Evolutionary conservation across 2,113 vertebrate genomes (phyloP), one percentile per base, ranked within the genome.

Genomic region (Microcebus jonahi): DNA sequence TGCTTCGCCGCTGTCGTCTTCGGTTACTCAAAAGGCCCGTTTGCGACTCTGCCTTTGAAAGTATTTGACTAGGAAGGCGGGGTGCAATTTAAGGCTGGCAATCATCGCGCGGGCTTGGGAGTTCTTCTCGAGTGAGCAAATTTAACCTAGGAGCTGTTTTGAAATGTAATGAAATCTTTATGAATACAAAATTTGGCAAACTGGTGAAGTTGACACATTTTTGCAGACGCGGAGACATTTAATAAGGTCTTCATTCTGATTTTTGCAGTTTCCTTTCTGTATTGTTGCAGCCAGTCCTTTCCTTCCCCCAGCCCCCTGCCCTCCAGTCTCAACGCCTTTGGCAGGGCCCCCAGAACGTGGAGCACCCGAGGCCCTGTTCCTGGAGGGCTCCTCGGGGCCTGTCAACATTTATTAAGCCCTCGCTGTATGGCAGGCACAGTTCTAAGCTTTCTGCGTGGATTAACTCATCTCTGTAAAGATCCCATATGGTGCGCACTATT

Each of bases 101-200:
- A 80, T 94, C 63, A 73, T 18, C 0, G 2, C 4, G 34, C 50
- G 50, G 88, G 70, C 70, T 65, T 70, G 91, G 94, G 94, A 91
- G 95, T 88, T 91, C 91, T 83, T 84, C 70, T 39, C 18, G 55
- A 91, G 77, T 25, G 70, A 91, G 91, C 88, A 88, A 67, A 88
- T 53, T 59, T 50, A 88, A 93, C 94, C 94, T 53, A 71, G 82
- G 83, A 84, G 34, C 71, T 88, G 91, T 91, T 94, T 65, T 91
- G 94, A 97, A 84, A 91, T 59, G 48, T 67, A 88, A 91, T 67
- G 88, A 96, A 85, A 94, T 84, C 63, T 65, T 83, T 80, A 73
- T 75, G 94, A 94, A 91, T 73, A 96, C 91, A 88, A 83, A 97
- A 96, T 79, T 73, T 67, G 79, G 88, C 88, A 34, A 34, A 55